Evolutionary conservation across 92 coral and sea anemone species (phyloP).

Genomic region (Zoanthus solanderi): DNA sequence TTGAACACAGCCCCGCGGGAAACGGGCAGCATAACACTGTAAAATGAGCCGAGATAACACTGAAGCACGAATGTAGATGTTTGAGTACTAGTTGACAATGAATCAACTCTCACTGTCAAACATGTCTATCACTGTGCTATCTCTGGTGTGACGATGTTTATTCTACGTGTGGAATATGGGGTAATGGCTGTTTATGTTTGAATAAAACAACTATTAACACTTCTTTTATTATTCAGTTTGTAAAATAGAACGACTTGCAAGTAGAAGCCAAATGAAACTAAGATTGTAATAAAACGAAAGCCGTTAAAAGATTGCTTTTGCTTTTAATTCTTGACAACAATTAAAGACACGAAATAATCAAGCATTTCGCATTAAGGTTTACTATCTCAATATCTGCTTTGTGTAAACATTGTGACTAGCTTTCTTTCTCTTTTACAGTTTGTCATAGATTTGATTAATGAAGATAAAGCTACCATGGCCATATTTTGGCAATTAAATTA

Average conservation of each 20-base stretch:
- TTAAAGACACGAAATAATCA: slow-evolving; percentile 6
- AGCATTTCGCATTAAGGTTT: slow-evolving; percentile 4
- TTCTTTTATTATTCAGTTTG: slow-evolving; percentile 57
- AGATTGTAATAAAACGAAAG: background rate
- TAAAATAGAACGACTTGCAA: slow-evolving; percentile 39
- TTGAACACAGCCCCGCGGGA: background rate
- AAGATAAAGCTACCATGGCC: slow-evolving; percentile 62
- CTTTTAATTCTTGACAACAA: slow-evolving; percentile 14
- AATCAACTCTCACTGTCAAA: slow-evolving; percentile 29
- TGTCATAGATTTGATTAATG: slow-evolving; percentile 62
- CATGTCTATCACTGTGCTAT: slow-evolving; percentile 34
- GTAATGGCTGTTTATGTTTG: slow-evolving; percentile 76
- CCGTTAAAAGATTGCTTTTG: slow-evolving; percentile 16
- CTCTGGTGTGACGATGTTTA: slow-evolving; percentile 57
- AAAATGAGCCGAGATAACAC: slow-evolving; percentile 18
- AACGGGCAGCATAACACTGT: background rate
- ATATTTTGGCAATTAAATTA: slow-evolving; percentile 69
- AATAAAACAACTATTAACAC: slow-evolving; percentile 71
- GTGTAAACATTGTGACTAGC: slow-evolving; percentile 8
- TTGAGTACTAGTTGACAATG: slow-evolving; percentile 33
- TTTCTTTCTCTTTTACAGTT: slow-evolving; percentile 38
- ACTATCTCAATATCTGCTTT: slow-evolving; percentile 12
- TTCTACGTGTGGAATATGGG: slow-evolving; percentile 56
- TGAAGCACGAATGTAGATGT: slow-evolving; percentile 30
- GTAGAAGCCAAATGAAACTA: slow-evolving; percentile 38